phyloP scores from a whole-genome alignment of 2,888 invertebrate species.

The Agriopis leucophaearia region DNA sequence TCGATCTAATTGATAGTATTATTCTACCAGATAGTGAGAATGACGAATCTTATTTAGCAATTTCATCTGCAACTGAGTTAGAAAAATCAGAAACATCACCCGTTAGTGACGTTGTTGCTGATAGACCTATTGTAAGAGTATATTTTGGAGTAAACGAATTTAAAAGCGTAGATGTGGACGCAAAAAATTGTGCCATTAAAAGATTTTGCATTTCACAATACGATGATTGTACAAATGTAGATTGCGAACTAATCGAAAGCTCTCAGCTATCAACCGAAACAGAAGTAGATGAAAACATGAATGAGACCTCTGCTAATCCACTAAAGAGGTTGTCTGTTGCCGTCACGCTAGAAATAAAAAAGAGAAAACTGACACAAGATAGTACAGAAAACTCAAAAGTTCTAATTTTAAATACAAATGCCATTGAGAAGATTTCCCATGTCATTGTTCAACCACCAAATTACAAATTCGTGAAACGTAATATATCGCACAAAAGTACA shows the following conservation, averaged over 20 bases:
- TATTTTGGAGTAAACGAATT: conserved; percentile 67
- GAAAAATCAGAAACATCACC: conserved; percentile 47
- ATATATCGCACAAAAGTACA: conserved; percentile 65
- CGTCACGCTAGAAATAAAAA: conserved; percentile 79
- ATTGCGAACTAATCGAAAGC: conserved; percentile 67
- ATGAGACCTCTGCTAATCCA: conserved; percentile 50
- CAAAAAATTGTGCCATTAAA: conserved; percentile 65
- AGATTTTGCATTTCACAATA: conserved; percentile 57
- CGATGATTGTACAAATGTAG: conserved; percentile 58
- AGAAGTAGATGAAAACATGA: conserved; percentile 60
- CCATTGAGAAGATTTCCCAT: conserved; percentile 77
- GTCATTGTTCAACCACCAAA: conserved; percentile 82
- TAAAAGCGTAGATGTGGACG: conserved; percentile 62
- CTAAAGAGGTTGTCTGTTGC: conserved; percentile 64
- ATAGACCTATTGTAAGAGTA: conserved; percentile 57
- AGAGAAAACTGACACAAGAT: conserved; percentile 64
- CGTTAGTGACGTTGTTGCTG: conserved; percentile 50
- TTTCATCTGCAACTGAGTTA: conserved; percentile 57
- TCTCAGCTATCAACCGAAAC: conserved; percentile 59
- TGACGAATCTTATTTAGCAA: conserved; percentile 44
- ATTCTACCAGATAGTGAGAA: neutral
- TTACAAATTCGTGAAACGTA: conserved; percentile 78
- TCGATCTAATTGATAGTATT: neutral
- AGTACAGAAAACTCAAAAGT: conserved; percentile 70
- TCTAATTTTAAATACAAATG: conserved; percentile 83